Conservation (phyloP, 1,140 invertebrate species). For the Anoplophora glabripennis region DNA sequence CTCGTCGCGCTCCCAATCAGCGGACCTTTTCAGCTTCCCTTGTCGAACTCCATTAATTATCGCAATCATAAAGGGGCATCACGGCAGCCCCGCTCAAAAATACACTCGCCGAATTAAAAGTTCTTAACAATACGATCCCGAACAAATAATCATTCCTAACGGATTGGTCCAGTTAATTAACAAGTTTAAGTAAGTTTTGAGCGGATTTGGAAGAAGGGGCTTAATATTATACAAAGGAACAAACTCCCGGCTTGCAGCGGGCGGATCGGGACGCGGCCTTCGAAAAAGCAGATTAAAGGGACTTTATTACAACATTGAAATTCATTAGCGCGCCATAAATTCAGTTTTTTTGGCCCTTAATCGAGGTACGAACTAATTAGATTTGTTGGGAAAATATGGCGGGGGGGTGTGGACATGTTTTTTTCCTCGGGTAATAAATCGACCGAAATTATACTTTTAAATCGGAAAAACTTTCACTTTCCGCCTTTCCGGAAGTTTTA, state of each 20-base stretch:
- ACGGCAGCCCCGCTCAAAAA: background rate
- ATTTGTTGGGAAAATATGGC: no score
- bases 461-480: no score
- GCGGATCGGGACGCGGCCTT: background rate
- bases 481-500: no score
- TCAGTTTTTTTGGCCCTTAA: slow-evolving; percentile 24
- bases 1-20: no score
- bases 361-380: slow-evolving; percentile 16
- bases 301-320: slow-evolving; percentile 21
- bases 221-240: background rate
- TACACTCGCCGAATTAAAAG: slow-evolving; percentile 14
- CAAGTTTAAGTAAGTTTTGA: slow-evolving; percentile 18
- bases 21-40: no score
- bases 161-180: slow-evolving; percentile 22
- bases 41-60: no score
- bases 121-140: slow-evolving; percentile 16
- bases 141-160: slow-evolving; percentile 23
- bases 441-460: no score
- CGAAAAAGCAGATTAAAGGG: slow-evolving; percentile 24
- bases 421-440: no score
- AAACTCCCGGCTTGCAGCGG: no score
- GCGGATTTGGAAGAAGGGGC: background rate
- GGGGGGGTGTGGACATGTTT: no score
- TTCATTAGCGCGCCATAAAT: slow-evolving; percentile 24
- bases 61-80: no score